These are phyloP conservation scores for Philaethria dido DNA, from an alignment of 2,888 invertebrate genomes.

Conservation along the genomic window DNA sequence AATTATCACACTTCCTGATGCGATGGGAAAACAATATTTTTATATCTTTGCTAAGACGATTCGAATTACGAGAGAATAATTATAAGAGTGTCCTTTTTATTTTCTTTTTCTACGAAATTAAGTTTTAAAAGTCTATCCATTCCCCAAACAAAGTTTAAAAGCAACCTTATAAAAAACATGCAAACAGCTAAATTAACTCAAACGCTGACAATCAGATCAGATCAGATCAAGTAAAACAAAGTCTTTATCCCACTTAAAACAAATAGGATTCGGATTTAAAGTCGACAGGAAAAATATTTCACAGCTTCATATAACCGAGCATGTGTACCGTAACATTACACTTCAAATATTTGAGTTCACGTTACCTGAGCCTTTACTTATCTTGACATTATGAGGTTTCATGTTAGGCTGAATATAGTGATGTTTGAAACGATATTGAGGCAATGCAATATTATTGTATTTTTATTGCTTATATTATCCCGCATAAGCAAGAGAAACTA, in stretches of 20 bases:
- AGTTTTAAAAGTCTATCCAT: too few species aligned
- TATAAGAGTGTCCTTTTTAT: too few species aligned
- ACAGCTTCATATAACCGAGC: conserved; percentile 25
- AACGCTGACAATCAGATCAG: background rate
- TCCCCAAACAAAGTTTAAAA: too few species aligned
- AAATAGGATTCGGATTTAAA: conserved; percentile 16
- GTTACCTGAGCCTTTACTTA: conserved; percentile 33
- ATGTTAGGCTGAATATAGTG: background rate
- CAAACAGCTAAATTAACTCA: background rate
- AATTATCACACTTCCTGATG: too few species aligned
- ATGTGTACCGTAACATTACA: conserved; percentile 24
- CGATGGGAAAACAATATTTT: too few species aligned
- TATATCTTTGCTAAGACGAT: too few species aligned
- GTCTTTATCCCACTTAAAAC: conserved; percentile 2
- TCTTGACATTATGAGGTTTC: conserved; percentile 8
- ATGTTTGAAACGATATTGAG: background rate
- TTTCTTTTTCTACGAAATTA: too few species aligned
- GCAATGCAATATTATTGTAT: too few species aligned
- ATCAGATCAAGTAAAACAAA: conserved; percentile 8
- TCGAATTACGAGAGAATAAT: too few species aligned
- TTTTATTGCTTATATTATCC: too few species aligned
- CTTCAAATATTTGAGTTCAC: conserved; percentile 34
- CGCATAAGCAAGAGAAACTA: too few species aligned
- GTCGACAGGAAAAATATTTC: conserved; percentile 10
- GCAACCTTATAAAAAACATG: too few species aligned